phyloP scores from a whole-genome alignment of 1,140 invertebrate genomes.

The Zophobas atratus region DNA sequence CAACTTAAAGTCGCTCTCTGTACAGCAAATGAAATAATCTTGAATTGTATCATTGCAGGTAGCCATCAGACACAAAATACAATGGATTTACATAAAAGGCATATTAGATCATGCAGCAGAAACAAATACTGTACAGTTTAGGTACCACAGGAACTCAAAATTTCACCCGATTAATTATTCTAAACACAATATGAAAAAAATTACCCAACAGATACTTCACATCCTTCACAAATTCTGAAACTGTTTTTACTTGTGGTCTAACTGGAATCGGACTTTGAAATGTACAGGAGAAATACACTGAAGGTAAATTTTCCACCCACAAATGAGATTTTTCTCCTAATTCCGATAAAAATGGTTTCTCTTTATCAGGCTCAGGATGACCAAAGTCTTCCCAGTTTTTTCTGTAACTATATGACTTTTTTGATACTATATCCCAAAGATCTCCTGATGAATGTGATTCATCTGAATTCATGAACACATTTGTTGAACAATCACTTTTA shows the following conservation, averaged over 20 bases:
- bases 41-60: too few relatives aligned
- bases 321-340: constrained; percentile 57
- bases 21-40: too few relatives aligned
- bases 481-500: constrained; percentile 17
- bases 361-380: constrained; percentile 58
- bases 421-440: constrained; percentile 62
- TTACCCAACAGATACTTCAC: constrained; percentile 63
- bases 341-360: constrained; percentile 61
- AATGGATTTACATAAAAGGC: too few relatives aligned
- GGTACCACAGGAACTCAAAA: too few relatives aligned
- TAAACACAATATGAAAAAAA: background rate
- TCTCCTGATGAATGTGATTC: constrained; percentile 6
- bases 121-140: too few relatives aligned
- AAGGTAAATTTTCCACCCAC: constrained; percentile 62
- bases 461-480: constrained; percentile 15
- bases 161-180: too few relatives aligned
- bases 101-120: too few relatives aligned
- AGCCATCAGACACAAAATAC: too few relatives aligned
- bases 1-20: too few relatives aligned
- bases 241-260: constrained; percentile 52
- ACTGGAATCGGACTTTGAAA: constrained; percentile 40
- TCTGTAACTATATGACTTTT: constrained; percentile 51
- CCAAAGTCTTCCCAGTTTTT: constrained; percentile 64
- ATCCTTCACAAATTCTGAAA: constrained; percentile 59
- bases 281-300: constrained; percentile 47